A percentile compares a stretch with the other conserved stretches of the same genome.
phyloP scores from a whole-genome alignment of 1,140 invertebrate genomes.

The Drosophila ananassae region DNA sequence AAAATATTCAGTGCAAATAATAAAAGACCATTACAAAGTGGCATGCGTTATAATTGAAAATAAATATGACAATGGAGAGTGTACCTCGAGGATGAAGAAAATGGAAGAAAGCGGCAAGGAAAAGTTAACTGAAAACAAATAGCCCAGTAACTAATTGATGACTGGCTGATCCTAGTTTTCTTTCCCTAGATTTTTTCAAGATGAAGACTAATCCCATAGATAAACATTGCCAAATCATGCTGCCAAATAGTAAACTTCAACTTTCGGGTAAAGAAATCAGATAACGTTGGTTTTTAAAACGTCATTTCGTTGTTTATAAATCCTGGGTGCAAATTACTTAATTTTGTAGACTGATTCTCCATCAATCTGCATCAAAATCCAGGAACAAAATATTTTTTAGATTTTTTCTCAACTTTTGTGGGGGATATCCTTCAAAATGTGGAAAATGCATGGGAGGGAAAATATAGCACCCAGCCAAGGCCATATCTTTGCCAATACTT shows the following conservation, averaged over 20 bases:
- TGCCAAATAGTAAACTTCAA: conserved; percentile 14
- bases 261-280: neutral
- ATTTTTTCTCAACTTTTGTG: no score
- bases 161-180: conserved; percentile 26
- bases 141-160: conserved; percentile 49
- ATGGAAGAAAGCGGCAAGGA: neutral
- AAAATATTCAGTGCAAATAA: conserved; percentile 64
- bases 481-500: no score
- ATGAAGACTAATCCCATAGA: neutral
- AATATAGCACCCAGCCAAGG: no score
- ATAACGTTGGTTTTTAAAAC: no score
- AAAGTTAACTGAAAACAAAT: conserved; percentile 23
- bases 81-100: conserved; percentile 1
- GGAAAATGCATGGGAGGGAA: no score
- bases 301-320: no score
- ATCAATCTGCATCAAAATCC: no score
- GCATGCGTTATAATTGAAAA: conserved; percentile 75
- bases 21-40: conserved; percentile 67
- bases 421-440: no score
- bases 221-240: conserved; percentile 25
- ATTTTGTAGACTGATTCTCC: no score
- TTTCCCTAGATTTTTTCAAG: neutral
- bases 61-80: conserved; percentile 67
- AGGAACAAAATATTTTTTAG: no score
- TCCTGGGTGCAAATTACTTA: no score